Conservation (phyloP, 1,140 invertebrate genomes). For the Gyrodactylus bullatarudis region DNA sequence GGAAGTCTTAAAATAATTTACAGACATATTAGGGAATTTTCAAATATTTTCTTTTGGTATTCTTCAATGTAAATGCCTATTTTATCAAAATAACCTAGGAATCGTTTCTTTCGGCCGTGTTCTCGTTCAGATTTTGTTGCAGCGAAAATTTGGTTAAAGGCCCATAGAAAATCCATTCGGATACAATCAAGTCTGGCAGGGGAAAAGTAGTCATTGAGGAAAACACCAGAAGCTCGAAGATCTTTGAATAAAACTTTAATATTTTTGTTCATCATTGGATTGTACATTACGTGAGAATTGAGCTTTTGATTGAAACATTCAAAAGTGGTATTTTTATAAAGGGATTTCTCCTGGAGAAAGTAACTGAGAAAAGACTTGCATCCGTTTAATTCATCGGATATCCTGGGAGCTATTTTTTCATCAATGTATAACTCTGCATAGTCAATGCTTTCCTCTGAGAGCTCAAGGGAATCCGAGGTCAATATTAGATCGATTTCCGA, state of each 20-base stretch:
- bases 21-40: not conserved
- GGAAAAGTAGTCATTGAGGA: not conserved
- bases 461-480: not conserved
- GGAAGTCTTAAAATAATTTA: too few species aligned
- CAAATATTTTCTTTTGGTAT: not conserved
- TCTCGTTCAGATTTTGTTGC: not conserved
- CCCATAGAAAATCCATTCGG: not conserved
- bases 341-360: not conserved
- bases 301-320: not conserved
- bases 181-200: not conserved
- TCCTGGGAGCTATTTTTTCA: not conserved
- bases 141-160: not conserved
- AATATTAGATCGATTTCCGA: not conserved
- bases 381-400: not conserved
- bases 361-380: not conserved
- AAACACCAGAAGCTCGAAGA: not conserved
- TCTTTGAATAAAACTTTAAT: not conserved
- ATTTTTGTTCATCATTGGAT: not conserved
- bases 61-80: not conserved
- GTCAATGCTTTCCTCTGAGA: not conserved
- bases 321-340: not conserved
- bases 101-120: not conserved
- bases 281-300: not conserved
- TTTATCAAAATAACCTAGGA: not conserved
- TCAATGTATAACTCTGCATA: not conserved